Evolutionary conservation across 2,888 invertebrate genomes (phyloP).

Genomic region (Gasteruption jaculator): DNA sequence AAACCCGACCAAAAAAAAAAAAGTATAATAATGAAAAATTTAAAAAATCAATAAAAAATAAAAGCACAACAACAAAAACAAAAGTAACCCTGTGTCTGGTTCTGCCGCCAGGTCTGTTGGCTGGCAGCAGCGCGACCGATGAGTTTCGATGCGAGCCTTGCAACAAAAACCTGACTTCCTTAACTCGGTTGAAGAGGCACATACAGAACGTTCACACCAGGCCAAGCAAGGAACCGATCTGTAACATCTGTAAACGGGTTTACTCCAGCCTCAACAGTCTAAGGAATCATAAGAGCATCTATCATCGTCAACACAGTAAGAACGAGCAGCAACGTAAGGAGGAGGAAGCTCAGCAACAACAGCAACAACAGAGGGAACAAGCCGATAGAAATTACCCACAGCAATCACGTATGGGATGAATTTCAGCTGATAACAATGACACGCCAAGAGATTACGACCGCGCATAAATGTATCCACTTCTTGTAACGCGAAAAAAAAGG

Average conservation of each 20-base stretch:
- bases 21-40: slow-evolving; percentile 12
- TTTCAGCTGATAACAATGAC: background rate
- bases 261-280: slow-evolving; percentile 89
- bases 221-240: slow-evolving; percentile 84
- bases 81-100: slow-evolving; percentile 52
- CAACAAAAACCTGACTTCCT: slow-evolving; percentile 84
- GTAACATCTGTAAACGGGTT: slow-evolving; percentile 88
- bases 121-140: slow-evolving; percentile 67
- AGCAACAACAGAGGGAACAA: slow-evolving; percentile 35
- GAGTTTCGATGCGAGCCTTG: slow-evolving; percentile 88
- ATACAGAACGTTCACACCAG: slow-evolving; percentile 90
- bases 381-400: slow-evolving; percentile 26
- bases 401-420: slow-evolving; percentile 36
- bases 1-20: slow-evolving; percentile 23
- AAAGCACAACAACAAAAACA: slow-evolving; percentile 25
- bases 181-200: slow-evolving; percentile 84
- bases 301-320: slow-evolving; percentile 64
- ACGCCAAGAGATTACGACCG: too few relatives aligned
- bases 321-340: slow-evolving; percentile 70
- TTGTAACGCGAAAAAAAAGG: too few relatives aligned
- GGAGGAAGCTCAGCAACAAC: slow-evolving; percentile 45
- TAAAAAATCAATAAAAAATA: slow-evolving; percentile 13
- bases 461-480: too few relatives aligned
- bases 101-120: slow-evolving; percentile 61
- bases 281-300: slow-evolving; percentile 89